Base-by-base conservation (phyloP, 2,888 invertebrate genomes). In the Eupithecia tripunctaria region DNA sequence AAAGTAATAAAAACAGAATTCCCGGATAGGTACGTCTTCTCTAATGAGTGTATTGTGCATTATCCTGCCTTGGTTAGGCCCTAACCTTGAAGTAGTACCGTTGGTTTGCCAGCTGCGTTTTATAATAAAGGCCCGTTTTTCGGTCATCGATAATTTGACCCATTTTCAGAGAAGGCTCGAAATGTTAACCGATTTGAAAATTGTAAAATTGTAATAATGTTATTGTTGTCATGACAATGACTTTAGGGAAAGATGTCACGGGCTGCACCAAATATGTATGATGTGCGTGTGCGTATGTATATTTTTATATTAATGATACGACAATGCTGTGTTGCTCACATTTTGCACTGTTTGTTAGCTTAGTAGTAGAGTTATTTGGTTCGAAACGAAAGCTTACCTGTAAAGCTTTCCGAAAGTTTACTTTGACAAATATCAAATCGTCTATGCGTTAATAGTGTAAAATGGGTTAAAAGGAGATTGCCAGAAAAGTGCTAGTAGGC, bases 211-310 rank as follows among this genome's bases (percentile, higher is more conserved):
- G 8, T 47, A 3, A 47, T 21, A 21, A 47, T 21, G 3, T 47
- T 21, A 21, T 8, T 21, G 47, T 47, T 47, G 8, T 8, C 47
- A 21, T n/a, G n/a, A 47, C 10, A 21, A n/a, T 47, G 7, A n/a
- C 8, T 47, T 51, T 51, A 47, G 8, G n/a, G 47, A 18, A 41
- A 41, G n/a, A 41, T 47, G 7, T 47, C 47, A 47, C n/a, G n/a
- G 60, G 60, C 60, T 62, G 62, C 62, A n/a, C 32, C 32, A 29
- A n/a, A n/a, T 62, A 32, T 32, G 1, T n/a, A n/a, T n/a, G n/a
- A n/a, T n/a, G n/a, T n/a, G n/a, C n/a, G 32, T 29, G 10, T 21
- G 47, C n/a, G 1, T 47, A n/a, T 47, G 47, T 51, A 51, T 51
- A 51, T 51, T 51, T n/a, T 21, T 51, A 2, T 51, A 21, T 51